phyloP scores from a whole-genome alignment of 92 coral and sea anemone genomes.

The Porites evermanni region DNA sequence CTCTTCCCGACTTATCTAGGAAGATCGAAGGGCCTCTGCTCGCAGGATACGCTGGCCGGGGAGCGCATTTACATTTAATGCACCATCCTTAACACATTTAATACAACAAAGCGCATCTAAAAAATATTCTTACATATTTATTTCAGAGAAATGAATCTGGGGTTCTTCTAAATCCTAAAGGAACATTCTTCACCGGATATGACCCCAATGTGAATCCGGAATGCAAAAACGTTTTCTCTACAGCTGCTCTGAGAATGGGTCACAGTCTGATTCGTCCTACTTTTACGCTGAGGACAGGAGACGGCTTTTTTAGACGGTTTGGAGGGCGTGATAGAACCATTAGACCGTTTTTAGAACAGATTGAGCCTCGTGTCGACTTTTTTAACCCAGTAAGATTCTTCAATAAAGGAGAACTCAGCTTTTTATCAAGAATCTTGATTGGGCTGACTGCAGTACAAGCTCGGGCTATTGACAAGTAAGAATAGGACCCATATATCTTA shows the following conservation, averaged over 20 bases:
- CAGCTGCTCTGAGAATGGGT: conserved; percentile 60
- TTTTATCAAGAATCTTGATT: background rate
- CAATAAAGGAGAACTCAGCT: background rate
- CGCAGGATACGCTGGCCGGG: no score
- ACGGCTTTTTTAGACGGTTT: background rate
- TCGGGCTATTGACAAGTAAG: background rate
- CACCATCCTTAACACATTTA: background rate
- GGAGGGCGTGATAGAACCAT: background rate
- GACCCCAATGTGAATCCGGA: conserved; percentile 16
- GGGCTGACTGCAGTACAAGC: background rate
- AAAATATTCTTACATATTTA: background rate
- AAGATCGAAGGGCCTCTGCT: no score
- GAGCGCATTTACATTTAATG: background rate
- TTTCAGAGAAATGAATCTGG: conserved; percentile 11
- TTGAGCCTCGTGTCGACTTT: background rate
- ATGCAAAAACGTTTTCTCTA: conserved; percentile 26
- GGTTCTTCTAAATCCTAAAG: conserved; percentile 3
- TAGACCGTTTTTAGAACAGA: no score
- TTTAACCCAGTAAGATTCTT: background rate
- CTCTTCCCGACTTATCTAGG: no score
- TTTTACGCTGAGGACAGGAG: background rate
- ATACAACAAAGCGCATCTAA: background rate
- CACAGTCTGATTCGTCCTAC: conserved; percentile 39
- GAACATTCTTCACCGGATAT: conserved; percentile 27
- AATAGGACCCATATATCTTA: no score